A percentile compares a stretch with the other conserved stretches of the same genome.
Evolutionary conservation across 2,888 invertebrate genomes (phyloP).

Genomic region (Pollenia amentaria): DNA sequence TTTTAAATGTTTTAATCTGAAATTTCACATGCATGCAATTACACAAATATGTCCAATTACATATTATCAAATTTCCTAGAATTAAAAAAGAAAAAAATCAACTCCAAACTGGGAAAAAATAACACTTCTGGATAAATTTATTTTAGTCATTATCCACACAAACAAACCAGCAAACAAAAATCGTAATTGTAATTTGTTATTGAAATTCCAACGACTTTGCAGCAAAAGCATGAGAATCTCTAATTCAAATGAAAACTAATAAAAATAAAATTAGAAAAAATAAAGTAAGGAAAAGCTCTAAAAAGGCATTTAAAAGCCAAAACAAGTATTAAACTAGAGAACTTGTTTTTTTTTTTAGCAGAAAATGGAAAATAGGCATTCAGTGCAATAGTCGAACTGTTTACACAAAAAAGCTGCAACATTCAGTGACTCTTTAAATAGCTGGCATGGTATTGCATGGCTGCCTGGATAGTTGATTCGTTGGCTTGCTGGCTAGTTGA

Average conservation of each 20-base stretch:
- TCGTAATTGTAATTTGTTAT: slow-evolving; percentile 49
- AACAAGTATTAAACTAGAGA: slow-evolving; percentile 63
- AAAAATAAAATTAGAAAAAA: slow-evolving; percentile 24
- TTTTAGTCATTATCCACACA: slow-evolving; percentile 18
- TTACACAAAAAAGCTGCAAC: slow-evolving; percentile 42
- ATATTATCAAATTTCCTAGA: slow-evolving; percentile 21
- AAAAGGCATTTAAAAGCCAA: slow-evolving; percentile 57
- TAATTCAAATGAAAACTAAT: slow-evolving; percentile 62
- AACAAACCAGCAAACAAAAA: neutral
- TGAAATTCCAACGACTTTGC: slow-evolving; percentile 48
- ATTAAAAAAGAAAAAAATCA: neutral
- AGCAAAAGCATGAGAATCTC: slow-evolving; percentile 55
- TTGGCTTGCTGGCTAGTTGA: neutral
- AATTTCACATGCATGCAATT: neutral
- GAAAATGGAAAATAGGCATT: slow-evolving; percentile 19
- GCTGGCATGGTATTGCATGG: neutral
- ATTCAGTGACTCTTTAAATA: slow-evolving; percentile 38
- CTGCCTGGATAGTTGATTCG: neutral
- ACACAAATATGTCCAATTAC: neutral
- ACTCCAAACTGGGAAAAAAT: slow-evolving; percentile 29
- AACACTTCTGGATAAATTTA: slow-evolving; percentile 37
- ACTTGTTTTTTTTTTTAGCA: slow-evolving; percentile 44
- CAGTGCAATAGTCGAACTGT: slow-evolving; percentile 29
- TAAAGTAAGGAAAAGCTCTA: slow-evolving; percentile 26
- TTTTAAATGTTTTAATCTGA: neutral